Base-by-base conservation (phyloP, 64 coral and sea anemone species). In the Porites lutea region DNA sequence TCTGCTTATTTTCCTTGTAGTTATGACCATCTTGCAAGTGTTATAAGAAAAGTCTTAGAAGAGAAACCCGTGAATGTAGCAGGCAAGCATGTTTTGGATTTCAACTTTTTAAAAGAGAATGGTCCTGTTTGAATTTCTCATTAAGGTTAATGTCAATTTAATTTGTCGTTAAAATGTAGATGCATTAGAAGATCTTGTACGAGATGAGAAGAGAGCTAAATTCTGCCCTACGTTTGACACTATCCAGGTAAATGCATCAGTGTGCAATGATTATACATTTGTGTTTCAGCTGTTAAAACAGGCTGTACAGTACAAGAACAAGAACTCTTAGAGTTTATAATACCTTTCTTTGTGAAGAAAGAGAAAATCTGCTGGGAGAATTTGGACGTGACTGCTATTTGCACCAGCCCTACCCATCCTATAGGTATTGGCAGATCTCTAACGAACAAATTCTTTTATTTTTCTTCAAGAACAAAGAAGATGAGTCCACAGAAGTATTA, bases 401-500 rank as follows among this genome's bases (percentile, higher is more conserved):
- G n/a, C n/a, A n/a, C n/a, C n/a, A n/a, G n/a, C n/a, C n/a, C n/a
- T n/a, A n/a, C n/a, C n/a, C n/a, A n/a, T n/a, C n/a, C n/a, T n/a
- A n/a, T n/a, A n/a, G n/a, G n/a, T n/a, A n/a, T n/a, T n/a, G n/a
- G n/a, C n/a, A n/a, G 8, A 63, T 86, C 16, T 55, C 10, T 4
- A 18, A 19, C 44, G 21, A 75, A 55, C 63, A 12, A 60, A 81
- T 8, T 90, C 37, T 68, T 2, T 23, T 78, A 19, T 79, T 16
- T 16, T 83, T 62, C 2, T 68, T 75, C 8, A 43, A 99, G 97
- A 92, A 99, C 79, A 92, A 99, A 65, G 65, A 99, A 86, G 91
- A 99, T 84, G 97, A 99, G 22, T 96, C 97, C 74, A 93, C 97
- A 65, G 97, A 99, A 78, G 97, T 99, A 15, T 70, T 90, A 72